These are phyloP conservation scores for Drosophila insularis DNA, from an alignment of 1,140 invertebrate species.

Conservation along the genomic window DNA sequence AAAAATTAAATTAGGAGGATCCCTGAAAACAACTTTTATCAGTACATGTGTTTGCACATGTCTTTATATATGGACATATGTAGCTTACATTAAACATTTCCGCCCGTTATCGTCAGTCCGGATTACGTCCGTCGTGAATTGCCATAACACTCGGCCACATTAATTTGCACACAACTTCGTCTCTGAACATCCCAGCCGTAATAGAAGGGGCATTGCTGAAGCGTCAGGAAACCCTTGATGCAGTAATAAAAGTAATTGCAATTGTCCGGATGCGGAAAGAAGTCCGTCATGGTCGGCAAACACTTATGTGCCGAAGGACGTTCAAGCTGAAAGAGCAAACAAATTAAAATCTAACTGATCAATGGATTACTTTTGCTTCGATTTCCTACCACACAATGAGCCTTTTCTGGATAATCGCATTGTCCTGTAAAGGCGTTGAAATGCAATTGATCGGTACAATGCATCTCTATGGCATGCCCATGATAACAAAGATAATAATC, in stretches of 20 bases:
- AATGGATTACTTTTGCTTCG: not conserved
- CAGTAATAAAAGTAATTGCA: conserved; percentile 81
- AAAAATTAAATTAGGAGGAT: too few relatives aligned
- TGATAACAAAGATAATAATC: conserved; percentile 76
- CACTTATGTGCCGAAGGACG: conserved; percentile 61
- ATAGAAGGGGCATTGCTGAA: conserved; percentile 79
- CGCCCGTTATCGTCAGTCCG: conserved; percentile 21
- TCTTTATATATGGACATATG: too few relatives aligned
- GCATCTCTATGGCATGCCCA: conserved; percentile 75
- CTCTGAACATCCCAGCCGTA: conserved; percentile 77
- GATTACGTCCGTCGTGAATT: conserved; percentile 47
- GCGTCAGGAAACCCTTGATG: conserved; percentile 73
- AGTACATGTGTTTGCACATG: too few relatives aligned
- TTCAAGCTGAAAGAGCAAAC: conserved; percentile 45
- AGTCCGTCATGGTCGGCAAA: conserved; percentile 68
- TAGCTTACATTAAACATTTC: too few relatives aligned
- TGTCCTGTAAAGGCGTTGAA: conserved; percentile 65
- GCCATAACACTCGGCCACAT: conserved; percentile 69
- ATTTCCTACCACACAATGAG: conserved; percentile 59
- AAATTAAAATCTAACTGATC: not conserved
- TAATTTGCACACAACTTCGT: conserved; percentile 67
- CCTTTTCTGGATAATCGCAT: conserved; percentile 72
- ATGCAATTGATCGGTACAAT: conserved; percentile 68
- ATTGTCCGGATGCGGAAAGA: conserved; percentile 75
- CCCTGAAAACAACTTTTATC: too few relatives aligned